phyloP scores from a whole-genome alignment of 2,888 invertebrate genomes.

The Polylopha cassiicola region DNA sequence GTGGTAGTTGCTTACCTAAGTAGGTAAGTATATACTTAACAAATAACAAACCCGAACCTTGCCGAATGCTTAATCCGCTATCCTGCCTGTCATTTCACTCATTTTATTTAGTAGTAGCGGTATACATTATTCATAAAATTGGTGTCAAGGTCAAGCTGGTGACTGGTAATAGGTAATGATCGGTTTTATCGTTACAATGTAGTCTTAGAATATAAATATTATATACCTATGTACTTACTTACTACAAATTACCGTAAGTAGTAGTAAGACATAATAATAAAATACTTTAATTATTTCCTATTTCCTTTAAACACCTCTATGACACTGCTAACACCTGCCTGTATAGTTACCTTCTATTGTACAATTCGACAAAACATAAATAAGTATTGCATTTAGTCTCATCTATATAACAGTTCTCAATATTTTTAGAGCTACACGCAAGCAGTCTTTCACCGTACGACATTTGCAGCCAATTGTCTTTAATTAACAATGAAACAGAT shows the following conservation, averaged over 20 bases:
- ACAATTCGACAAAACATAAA: too few relatives aligned
- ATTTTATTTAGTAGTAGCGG: conserved; percentile 4
- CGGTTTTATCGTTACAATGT: conserved; percentile 3
- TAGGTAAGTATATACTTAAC: too few relatives aligned
- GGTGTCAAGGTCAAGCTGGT: conserved; percentile 13
- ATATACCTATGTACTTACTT: too few relatives aligned
- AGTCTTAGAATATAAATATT: too few relatives aligned
- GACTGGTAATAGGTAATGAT: conserved; percentile 1
- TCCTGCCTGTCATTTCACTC: not conserved
- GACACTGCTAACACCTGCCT: too few relatives aligned
- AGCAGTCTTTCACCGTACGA: conserved; percentile 1
- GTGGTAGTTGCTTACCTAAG: too few relatives aligned
- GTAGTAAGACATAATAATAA: too few relatives aligned
- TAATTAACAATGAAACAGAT: conserved; percentile 17
- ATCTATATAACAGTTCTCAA: not conserved
- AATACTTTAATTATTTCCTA: too few relatives aligned
- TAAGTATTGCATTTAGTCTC: too few relatives aligned
- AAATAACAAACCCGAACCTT: conserved; percentile 4
- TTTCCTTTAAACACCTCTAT: too few relatives aligned
- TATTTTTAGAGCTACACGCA: not conserved
- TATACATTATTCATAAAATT: conserved; percentile 13
- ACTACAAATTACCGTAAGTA: too few relatives aligned
- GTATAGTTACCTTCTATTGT: too few relatives aligned
- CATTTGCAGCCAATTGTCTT: conserved; percentile 5
- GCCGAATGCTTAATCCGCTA: not conserved